Conservation (phyloP, 37 sponge, comb jelly and placozoan species). For the Chondrilla cf. caribensis region DNA sequence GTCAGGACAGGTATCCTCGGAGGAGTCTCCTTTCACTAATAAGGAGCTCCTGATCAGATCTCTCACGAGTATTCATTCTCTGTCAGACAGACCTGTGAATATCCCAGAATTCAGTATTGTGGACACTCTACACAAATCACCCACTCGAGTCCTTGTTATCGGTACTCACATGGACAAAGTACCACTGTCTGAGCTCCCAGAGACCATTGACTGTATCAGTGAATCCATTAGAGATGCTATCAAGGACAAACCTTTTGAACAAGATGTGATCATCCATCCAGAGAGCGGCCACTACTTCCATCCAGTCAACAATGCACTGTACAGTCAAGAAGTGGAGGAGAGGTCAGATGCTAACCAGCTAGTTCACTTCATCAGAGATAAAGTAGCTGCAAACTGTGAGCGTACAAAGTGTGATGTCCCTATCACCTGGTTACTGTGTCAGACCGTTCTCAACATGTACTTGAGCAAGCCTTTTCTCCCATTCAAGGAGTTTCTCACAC, state of each 20-base stretch:
- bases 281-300: not conserved
- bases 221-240: not conserved
- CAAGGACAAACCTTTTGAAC: not conserved
- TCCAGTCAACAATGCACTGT: not conserved
- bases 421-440: constrained; percentile 3
- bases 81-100: not conserved
- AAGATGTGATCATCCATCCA: not conserved
- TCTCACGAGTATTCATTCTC: not conserved
- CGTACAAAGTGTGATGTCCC: not conserved
- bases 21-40: not conserved
- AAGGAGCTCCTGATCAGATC: not conserved
- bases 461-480: not conserved
- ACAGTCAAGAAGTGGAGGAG: not conserved
- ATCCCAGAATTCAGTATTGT: too few relatives aligned
- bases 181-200: not conserved
- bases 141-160: not conserved
- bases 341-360: not conserved
- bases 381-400: not conserved
- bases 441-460: not conserved
- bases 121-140: not conserved
- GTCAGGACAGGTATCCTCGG: not conserved
- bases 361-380: not conserved
- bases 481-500: not conserved
- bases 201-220: not conserved
- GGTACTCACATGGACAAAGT: constrained; percentile 6